Evolutionary conservation across 2,113 vertebrate species (phyloP).

Genomic region (Melanostigma gelatinosum): DNA sequence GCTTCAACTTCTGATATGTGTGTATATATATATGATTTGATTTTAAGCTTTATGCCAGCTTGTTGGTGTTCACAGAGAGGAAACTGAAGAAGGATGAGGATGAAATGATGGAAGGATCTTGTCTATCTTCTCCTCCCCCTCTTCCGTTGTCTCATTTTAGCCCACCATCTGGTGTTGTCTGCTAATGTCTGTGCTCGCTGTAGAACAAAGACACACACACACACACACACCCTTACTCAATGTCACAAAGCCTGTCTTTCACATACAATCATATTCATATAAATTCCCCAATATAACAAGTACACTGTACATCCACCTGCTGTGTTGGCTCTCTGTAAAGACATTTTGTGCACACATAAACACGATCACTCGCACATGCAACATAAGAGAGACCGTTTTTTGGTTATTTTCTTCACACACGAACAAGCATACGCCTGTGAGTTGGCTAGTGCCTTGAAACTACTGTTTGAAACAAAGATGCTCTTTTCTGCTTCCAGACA

Average conservation of each 20-base stretch:
- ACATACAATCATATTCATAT: conserved; percentile 41
- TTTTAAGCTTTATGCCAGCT: conserved; percentile 23
- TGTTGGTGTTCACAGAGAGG: conserved; percentile 59
- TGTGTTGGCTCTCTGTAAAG: conserved; percentile 36
- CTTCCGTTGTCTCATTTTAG: conserved; percentile 74
- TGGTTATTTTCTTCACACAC: conserved; percentile 46
- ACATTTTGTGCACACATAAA: conserved; percentile 1
- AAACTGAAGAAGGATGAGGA: conserved; percentile 69
- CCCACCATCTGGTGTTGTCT: conserved; percentile 81
- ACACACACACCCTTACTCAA: background rate
- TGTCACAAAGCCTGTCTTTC: conserved; percentile 31
- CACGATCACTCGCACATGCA: background rate
- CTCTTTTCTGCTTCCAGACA: conserved; percentile 61
- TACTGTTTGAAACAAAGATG: conserved; percentile 62
- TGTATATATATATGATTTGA: background rate
- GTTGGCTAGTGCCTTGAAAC: conserved; percentile 48
- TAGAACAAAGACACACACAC: conserved; percentile 71
- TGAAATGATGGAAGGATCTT: conserved; percentile 76
- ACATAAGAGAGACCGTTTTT: conserved; percentile 30
- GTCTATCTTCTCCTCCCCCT: conserved; percentile 71
- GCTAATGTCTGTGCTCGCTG: conserved; percentile 71
- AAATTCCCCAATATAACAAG: conserved; percentile 32
- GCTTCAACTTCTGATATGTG: background rate
- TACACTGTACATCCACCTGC: conserved; percentile 46
- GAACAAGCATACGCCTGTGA: conserved; percentile 53